Evolutionary conservation across 2,113 vertebrate species (phyloP).

Genomic region (Siniperca chuatsi): DNA sequence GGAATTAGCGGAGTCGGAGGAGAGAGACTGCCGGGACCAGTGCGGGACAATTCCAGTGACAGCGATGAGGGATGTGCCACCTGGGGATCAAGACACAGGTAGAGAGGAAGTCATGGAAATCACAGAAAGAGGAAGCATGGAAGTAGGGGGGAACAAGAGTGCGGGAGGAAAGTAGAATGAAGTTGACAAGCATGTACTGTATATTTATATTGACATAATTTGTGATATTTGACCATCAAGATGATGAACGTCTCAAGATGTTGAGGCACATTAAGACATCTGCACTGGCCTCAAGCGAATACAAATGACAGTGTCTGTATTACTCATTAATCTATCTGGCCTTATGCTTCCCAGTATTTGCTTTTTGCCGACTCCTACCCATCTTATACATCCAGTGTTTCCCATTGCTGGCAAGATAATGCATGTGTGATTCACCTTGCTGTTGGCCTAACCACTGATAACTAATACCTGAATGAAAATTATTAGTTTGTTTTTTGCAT

Average conservation of each 20-base stretch:
- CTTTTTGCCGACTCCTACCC: background rate
- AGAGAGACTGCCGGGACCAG: slow-evolving; percentile 52
- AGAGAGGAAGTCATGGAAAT: slow-evolving; percentile 16
- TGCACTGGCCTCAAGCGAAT: slow-evolving; percentile 20
- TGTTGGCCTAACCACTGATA: background rate
- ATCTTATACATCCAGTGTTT: slow-evolving; percentile 8
- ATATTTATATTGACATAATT: background rate
- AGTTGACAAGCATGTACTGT: background rate
- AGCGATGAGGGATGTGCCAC: slow-evolving; percentile 77
- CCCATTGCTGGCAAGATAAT: background rate
- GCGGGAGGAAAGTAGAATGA: background rate
- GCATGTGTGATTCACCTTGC: background rate
- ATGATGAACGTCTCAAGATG: slow-evolving; percentile 12
- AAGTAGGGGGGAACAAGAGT: background rate
- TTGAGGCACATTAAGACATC: background rate
- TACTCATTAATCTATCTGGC: slow-evolving; percentile 29
- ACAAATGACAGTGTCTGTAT: slow-evolving; percentile 14
- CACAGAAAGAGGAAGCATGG: background rate
- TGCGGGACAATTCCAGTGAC: slow-evolving; percentile 72
- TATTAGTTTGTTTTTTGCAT: background rate
- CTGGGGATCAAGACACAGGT: slow-evolving; percentile 83
- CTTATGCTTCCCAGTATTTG: slow-evolving; percentile 14
- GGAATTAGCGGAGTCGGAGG: background rate
- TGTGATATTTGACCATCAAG: background rate
- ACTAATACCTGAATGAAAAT: slow-evolving; percentile 3